Percentiles rank a stretch among this genome's conserved stretches.
Evolutionary conservation across 2,888 invertebrate species (phyloP).

Genomic region (Tanytarsus gracilentus): DNA sequence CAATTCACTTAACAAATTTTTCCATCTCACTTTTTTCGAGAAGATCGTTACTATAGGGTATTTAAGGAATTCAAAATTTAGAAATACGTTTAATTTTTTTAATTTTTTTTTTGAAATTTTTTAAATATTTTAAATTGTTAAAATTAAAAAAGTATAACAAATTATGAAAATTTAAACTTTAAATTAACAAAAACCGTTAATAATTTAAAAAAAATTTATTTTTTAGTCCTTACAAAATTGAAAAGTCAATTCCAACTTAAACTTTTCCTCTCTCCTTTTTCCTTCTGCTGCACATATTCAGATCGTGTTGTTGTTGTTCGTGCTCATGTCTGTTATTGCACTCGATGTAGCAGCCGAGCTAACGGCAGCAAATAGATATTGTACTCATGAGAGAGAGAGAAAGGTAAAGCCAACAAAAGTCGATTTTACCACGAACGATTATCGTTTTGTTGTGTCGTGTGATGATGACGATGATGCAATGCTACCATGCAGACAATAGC

Average conservation of each 20-base stretch:
- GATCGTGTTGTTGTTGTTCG: constrained; percentile 6
- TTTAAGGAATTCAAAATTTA: too few species aligned
- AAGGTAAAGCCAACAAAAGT: background rate
- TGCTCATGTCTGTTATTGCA: background rate
- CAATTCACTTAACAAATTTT: constrained; percentile 13
- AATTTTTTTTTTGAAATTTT: too few species aligned
- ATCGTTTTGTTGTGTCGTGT: too few species aligned
- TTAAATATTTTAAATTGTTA: too few species aligned
- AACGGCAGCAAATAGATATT: background rate
- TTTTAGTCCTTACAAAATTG: background rate
- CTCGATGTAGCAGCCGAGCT: background rate
- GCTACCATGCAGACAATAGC: constrained; percentile 1
- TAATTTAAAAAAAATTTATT: too few species aligned
- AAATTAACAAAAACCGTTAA: too few species aligned
- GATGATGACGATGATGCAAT: constrained; percentile 5
- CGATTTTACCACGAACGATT: background rate
- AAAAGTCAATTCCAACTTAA: background rate
- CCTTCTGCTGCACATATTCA: background rate
- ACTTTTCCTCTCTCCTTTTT: background rate
- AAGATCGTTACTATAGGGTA: too few species aligned
- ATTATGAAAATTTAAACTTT: too few species aligned
- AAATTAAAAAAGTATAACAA: too few species aligned
- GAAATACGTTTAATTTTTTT: too few species aligned
- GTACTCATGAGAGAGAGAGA: background rate
- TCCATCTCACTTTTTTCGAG: background rate